Evolutionary conservation across 2,888 invertebrate species (phyloP), one percentile per base, ranked within the genome.

Genomic region (Eupithecia pulchellata): DNA sequence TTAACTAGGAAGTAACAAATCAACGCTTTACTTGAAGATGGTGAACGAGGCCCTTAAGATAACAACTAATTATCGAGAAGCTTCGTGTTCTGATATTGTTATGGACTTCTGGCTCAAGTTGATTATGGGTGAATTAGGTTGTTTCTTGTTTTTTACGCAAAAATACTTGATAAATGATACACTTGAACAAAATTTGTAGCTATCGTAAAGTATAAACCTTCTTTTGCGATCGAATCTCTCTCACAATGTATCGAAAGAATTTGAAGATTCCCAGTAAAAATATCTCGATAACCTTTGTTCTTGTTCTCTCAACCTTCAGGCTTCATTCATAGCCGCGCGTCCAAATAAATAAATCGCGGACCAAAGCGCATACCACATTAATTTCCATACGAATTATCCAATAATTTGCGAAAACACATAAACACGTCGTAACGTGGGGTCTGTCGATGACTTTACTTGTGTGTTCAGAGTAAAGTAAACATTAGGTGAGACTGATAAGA

Each of bases 331-430:
- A 75, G 71, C 64, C 65, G n/a, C n/a, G n/a, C n/a, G 69, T 66
- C 71, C 75, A 74, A 73, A 73, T 72, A 75, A 77, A 77, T 75
- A 74, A 70, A 69, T 55, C 68, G 34, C 39, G 67, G 13, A 61
- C 69, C 70, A 69, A 75, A 78, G 74, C 77, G 79, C 82, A 81
- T 81, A 79, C 82, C 82, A 73, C 82, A 82, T 83, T 80, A 81
- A 72, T 83, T 81, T 80, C 78, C 75, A 72, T 75, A 78, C 79
- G 73, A 75, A 78, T 80, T 75, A 78, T 77, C 78, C 76, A 81
- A 83, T 81, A 82, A 81, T 78, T 82, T 78, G 79, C 75, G 70
- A 71, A 68, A 73, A 69, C 75, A 47, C 76, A 79, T 84, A 82
- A 81, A 82, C 82, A 77, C 36, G n/a, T 34, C 71, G 66, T 69